Evolutionary conservation across 1,140 invertebrate genomes (phyloP).

Genomic region (Aculops lycopersici): DNA sequence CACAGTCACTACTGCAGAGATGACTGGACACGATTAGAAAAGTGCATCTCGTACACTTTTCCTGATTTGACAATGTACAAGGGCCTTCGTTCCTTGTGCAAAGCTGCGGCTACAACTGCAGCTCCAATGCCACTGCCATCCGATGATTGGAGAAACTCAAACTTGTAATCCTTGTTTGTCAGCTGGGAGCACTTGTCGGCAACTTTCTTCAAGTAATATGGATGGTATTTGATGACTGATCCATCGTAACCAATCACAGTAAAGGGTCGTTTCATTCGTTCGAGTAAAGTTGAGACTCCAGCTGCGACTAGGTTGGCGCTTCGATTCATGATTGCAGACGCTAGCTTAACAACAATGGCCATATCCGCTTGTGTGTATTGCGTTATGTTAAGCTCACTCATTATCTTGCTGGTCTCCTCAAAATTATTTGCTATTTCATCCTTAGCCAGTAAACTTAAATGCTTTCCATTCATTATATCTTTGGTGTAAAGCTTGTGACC

Average conservation of each 20-base stretch:
- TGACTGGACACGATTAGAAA: too few relatives aligned
- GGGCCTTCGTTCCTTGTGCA: neutral
- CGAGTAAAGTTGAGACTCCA: slow-evolving; percentile 24
- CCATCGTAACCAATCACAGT: slow-evolving; percentile 92
- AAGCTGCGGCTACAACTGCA: slow-evolving; percentile 67
- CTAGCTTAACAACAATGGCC: neutral
- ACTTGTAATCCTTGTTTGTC: slow-evolving; percentile 30
- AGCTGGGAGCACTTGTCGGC: slow-evolving; percentile 53
- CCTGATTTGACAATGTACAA: neutral
- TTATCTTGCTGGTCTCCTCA: slow-evolving; percentile 1
- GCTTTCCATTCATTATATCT: neutral
- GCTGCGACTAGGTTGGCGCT: slow-evolving; percentile 77
- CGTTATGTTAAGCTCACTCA: slow-evolving; percentile 24
- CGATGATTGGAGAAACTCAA: slow-evolving; percentile 80
- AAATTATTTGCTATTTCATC: slow-evolving; percentile 14
- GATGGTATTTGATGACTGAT: slow-evolving; percentile 88
- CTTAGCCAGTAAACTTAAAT: neutral
- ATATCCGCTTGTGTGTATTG: neutral
- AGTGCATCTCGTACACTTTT: neutral
- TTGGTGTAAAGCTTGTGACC: neutral
- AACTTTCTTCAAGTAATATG: slow-evolving; percentile 83
- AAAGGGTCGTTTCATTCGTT: slow-evolving; percentile 42
- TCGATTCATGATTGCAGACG: slow-evolving; percentile 18
- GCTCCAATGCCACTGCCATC: slow-evolving; percentile 91
- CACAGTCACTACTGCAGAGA: too few relatives aligned